Evolutionary conservation across 2,797 vertebrate species (phyloP), one percentile per base, ranked within the genome.

Genomic region (Chloroceryle inda): DNA sequence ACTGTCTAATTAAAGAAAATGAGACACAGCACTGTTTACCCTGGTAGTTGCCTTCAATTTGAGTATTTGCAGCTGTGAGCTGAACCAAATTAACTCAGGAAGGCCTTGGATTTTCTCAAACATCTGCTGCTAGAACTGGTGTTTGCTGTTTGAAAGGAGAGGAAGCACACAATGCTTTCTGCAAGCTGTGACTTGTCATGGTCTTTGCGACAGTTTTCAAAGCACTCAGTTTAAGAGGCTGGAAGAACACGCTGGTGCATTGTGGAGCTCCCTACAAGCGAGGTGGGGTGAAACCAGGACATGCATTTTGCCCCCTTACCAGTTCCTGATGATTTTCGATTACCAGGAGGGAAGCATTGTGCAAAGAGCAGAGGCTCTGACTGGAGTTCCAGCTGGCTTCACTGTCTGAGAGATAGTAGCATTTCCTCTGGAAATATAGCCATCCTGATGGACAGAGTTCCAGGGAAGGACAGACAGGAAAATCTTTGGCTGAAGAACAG

Each of bases 351-450:
- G 96, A 96, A 45, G 94, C 92, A 0, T 69, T 95, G 71, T 91
- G 59, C 16, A 5, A 53, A 13, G 89, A 82, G 67, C 96, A 96
- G 71, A 55, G 3, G 33, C 15, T 91, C 85, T 94, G 94, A 80
- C 96, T 96, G 59, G 38, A 82, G 23, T 82, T 89, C 96, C 96
- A 96, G 78, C 4, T 6, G 5, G 33, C 93, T 66, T 96, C 96
- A 0, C 0, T 29, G 18, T 96, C 94, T 0, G 96, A 96, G 55
- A 96, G 88, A 67, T 87, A 94, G 59, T 96, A 96, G 42, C 96
- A 96, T 27, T 89, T 96, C 59, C 55, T 84, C 55, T 87, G 78
- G 85, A 96, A 96, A 92, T 96, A 96, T 13, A 96, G 89, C 96
- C 96, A 96, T 13, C 44, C 96, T 38, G 93, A 26, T 3, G 94